Percentiles rank a stretch among this genome's conserved stretches.
Evolutionary conservation across 2,797 vertebrate genomes (phyloP).

Genomic region (Bradypodion pumilum): DNA sequence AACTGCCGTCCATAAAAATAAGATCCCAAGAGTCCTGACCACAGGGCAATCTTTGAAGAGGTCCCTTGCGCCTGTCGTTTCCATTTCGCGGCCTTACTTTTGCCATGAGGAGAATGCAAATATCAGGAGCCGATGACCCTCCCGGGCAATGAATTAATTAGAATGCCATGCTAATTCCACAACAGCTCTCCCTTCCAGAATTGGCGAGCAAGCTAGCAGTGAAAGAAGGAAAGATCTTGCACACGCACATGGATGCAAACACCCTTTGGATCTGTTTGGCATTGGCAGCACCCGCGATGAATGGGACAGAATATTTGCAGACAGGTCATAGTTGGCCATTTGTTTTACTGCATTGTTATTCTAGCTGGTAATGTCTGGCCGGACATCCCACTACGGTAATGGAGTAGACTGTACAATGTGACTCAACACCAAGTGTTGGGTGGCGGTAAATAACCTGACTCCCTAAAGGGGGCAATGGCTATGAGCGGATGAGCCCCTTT

Average conservation of each 20-base stretch:
- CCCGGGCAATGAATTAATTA: not conserved
- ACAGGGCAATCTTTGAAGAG: constrained; percentile 56
- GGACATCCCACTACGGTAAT: no score
- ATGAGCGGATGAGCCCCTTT: no score
- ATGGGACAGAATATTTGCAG: not conserved
- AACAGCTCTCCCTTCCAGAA: not conserved
- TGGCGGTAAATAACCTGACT: no score
- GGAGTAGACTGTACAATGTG: no score
- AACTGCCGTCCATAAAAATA: constrained; percentile 47
- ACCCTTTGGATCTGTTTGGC: no score
- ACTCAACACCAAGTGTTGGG: no score
- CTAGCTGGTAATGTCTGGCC: no score
- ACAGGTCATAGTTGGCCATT: not conserved
- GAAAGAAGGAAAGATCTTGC: not conserved
- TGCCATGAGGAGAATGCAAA: not conserved
- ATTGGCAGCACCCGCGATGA: not conserved
- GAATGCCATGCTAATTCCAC: not conserved
- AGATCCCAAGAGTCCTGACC: constrained; percentile 55
- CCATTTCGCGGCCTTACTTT: not conserved
- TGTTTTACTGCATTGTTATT: not conserved
- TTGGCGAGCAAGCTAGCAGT: not conserved
- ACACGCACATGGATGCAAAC: no score
- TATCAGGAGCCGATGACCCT: not conserved
- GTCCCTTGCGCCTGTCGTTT: constrained; percentile 24
- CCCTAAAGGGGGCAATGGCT: no score